A percentile compares a stretch with the other conserved stretches of the same genome.
Conservation (phyloP, 2,888 invertebrate species). For the Phasia obesa region DNA sequence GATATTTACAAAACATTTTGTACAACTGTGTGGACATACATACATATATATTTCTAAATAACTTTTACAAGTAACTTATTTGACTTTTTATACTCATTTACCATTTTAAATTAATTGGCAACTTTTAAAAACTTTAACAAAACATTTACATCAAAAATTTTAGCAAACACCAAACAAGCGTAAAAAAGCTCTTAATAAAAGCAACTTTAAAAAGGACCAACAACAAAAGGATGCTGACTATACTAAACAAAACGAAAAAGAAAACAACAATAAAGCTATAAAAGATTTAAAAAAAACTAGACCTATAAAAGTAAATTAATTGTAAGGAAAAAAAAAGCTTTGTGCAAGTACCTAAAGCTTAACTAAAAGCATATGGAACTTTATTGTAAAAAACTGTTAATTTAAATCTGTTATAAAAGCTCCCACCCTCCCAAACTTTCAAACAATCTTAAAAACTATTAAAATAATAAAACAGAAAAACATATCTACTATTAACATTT, state of each 20-base stretch:
- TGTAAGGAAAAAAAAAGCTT: background rate
- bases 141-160: background rate
- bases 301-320: background rate
- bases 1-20: too few relatives aligned
- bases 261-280: too few relatives aligned
- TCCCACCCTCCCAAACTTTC: constrained; percentile 40
- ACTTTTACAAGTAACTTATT: too few relatives aligned
- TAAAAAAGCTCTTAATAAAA: constrained; percentile 8
- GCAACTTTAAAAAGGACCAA: constrained; percentile 41
- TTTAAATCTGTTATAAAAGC: constrained; percentile 2
- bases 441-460: constrained; percentile 30
- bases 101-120: background rate
- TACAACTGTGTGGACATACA: too few relatives aligned
- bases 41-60: too few relatives aligned
- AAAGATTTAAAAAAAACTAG: constrained; percentile 29
- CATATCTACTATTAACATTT: constrained; percentile 38
- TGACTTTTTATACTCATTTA: too few relatives aligned
- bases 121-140: background rate
- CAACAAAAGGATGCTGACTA: constrained; percentile 6
- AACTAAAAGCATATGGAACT: constrained; percentile 5
- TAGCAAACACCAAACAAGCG: constrained; percentile 1
- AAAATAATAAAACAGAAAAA: constrained; percentile 7
- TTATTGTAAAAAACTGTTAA: constrained; percentile 36
- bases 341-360: constrained; percentile 32
- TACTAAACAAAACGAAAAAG: background rate